Base-by-base conservation (phyloP, 1,140 invertebrate species). In the Drosophila sproati region DNA sequence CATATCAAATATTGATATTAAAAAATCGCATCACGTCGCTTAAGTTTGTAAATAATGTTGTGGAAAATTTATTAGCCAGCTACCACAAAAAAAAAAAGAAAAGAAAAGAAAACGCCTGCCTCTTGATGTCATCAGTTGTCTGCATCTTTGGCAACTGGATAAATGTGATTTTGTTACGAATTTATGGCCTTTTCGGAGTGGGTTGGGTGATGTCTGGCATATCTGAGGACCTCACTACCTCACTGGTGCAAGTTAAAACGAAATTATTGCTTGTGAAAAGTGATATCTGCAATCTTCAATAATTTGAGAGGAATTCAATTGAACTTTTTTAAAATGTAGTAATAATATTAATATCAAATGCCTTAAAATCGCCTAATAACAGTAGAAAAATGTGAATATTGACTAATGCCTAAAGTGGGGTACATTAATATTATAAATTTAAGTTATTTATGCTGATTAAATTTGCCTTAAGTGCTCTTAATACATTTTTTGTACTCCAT, bases 1-100 rank as follows among this genome's bases (percentile, higher is more conserved):
- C 72, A 63, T 29, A 51, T 69, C 77, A 87, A 87, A 87, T 87
- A 87, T 88, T 88, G 85, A 88, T 88, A 88, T 83, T 89, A 88
- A 89, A 85, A 89, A 88, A 88, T 89, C 83, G 70, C 80, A 83
- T 83, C 83, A 88, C 83, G 85, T 89, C 83, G 66, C 77, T 78
- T 73, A 68, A 70, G 74, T 83, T 87, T 88, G 83, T 88, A 88
- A 88, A 88, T 88, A 88, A 88, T 88, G 83, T 88, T 82, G 73
- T 86, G 80, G 80, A 88, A 83, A 88, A 88, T 88, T 76, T 88
- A 89, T 89, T 89, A 80, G 73, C 74, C 73, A 62, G 66, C 64
- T 37, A 31, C 62, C 51, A 20, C 20, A 20, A 20, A 20, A 20
- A 20, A 20, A 20, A 20, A 20, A 20, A 20, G 20, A 20, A 20